A percentile compares a stretch with the other conserved stretches of the same genome.
Evolutionary conservation across 2,797 vertebrate genomes (phyloP).

Genomic region (Amniataba percoides): DNA sequence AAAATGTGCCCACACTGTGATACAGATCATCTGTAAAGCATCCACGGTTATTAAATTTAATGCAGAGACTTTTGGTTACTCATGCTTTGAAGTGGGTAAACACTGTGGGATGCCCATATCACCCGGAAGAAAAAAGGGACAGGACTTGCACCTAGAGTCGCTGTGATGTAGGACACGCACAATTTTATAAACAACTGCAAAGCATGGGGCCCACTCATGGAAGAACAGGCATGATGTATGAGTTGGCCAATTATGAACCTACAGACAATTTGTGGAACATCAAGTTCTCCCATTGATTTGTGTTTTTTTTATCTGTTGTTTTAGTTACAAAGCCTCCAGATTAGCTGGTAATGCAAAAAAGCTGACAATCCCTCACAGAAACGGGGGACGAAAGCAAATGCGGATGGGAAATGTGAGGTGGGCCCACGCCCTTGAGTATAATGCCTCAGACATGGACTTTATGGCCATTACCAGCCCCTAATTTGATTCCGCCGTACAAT

Average conservation of each 20-base stretch:
- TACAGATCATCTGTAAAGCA: conserved; percentile 38
- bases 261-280: conserved; percentile 59
- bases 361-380: conserved; percentile 64
- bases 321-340: conserved; percentile 75
- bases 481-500: conserved; percentile 75
- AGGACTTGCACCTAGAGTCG: conserved; percentile 41
- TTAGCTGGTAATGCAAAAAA: conserved; percentile 78
- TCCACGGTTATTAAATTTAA: conserved; percentile 24
- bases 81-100: conserved; percentile 43
- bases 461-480: conserved; percentile 74
- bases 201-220: conserved; percentile 55
- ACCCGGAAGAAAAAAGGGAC: neutral
- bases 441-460: conserved; percentile 71
- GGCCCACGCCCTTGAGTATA: conserved; percentile 71
- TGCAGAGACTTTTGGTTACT: conserved; percentile 12
- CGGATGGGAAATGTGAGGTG: conserved; percentile 74
- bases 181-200: conserved; percentile 53
- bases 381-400: conserved; percentile 63
- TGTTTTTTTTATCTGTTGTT: conserved; percentile 64
- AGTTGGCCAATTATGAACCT: conserved; percentile 61
- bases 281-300: conserved; percentile 58
- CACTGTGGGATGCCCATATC: conserved; percentile 4
- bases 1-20: conserved; percentile 26
- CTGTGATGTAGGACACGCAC: conserved; percentile 31
- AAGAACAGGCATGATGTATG: conserved; percentile 66